Evolutionary conservation across 2,113 vertebrate genomes (phyloP).

Genomic region (Natator depressus): DNA sequence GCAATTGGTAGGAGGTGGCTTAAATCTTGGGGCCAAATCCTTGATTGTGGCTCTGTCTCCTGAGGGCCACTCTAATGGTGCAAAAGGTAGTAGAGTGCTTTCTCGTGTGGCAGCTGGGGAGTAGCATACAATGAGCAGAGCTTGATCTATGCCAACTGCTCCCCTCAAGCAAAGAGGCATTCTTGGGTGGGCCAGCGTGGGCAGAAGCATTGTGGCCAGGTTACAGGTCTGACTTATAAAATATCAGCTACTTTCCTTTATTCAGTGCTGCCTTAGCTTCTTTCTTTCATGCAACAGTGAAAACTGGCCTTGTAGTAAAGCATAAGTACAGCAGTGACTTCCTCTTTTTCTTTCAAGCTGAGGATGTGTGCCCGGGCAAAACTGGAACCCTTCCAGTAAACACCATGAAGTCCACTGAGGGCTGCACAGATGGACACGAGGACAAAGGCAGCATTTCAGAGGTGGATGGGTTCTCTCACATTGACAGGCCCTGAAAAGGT

Average conservation of each 20-base stretch:
- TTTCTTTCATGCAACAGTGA: rapidly evolving
- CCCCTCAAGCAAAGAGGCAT: neutral
- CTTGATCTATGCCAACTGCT: neutral
- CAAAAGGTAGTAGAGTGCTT: neutral
- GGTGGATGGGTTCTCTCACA: conserved; percentile 85
- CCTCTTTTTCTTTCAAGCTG: conserved; percentile 83
- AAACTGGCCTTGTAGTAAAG: neutral
- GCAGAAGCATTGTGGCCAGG: neutral
- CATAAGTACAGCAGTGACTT: neutral
- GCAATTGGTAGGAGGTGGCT: neutral
- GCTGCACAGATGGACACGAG: conserved; percentile 95
- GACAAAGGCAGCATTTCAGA: conserved; percentile 82
- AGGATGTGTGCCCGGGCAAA: conserved; percentile 97
- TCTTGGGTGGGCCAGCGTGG: neutral
- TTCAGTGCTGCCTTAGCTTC: rapidly evolving
- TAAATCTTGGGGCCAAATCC: no score
- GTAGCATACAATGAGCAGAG: neutral
- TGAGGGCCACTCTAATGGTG: neutral
- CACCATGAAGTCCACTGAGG: conserved; percentile 98
- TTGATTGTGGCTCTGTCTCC: neutral
- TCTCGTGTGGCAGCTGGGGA: neutral
- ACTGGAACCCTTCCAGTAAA: conserved; percentile 96
- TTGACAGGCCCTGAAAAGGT: conserved; percentile 81
- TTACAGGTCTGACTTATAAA: neutral
- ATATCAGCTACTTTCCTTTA: neutral